Evolutionary conservation across 2,113 vertebrate species (phyloP).

Genomic region (Mugil cephalus): DNA sequence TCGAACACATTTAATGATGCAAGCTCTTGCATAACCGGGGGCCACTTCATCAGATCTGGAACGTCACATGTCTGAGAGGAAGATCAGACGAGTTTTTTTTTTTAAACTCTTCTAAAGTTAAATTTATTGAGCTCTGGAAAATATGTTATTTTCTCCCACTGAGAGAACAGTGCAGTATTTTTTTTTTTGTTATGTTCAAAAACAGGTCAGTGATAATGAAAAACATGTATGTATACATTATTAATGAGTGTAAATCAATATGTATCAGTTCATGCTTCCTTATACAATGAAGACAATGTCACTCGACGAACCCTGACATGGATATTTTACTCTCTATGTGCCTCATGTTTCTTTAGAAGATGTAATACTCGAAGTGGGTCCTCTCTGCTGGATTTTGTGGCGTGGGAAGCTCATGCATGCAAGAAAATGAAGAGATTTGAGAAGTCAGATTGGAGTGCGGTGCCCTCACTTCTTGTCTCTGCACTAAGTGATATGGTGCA

Average conservation of each 20-base stretch:
- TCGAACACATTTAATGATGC: not conserved
- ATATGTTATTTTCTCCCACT: not conserved
- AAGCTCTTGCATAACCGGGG: not conserved
- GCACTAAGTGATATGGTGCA: conserved; percentile 18
- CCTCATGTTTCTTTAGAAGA: too few species aligned
- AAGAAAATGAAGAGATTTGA: conserved; percentile 32
- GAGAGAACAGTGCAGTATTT: not conserved
- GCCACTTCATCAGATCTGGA: conserved; percentile 6
- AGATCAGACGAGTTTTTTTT: not conserved
- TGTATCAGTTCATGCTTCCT: too few species aligned
- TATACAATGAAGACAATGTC: too few species aligned
- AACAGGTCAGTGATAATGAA: not conserved
- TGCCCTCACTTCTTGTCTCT: conserved; percentile 16
- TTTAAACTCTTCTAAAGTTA: too few species aligned
- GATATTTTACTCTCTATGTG: too few species aligned
- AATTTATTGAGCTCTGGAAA: not conserved
- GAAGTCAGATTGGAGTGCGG: conserved; percentile 26
- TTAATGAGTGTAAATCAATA: too few species aligned
- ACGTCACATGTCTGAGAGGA: conserved; percentile 12
- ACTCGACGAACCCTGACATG: too few species aligned
- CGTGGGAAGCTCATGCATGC: conserved; percentile 5
- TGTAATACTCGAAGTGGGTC: not conserved
- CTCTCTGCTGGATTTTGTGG: not conserved
- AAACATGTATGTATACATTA: too few species aligned
- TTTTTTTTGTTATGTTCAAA: not conserved